A percentile compares a stretch with the other conserved stretches of the same genome.
These are phyloP conservation scores for Esox lucius DNA, from an alignment of 2,797 vertebrate species.

Conservation along the genomic window DNA sequence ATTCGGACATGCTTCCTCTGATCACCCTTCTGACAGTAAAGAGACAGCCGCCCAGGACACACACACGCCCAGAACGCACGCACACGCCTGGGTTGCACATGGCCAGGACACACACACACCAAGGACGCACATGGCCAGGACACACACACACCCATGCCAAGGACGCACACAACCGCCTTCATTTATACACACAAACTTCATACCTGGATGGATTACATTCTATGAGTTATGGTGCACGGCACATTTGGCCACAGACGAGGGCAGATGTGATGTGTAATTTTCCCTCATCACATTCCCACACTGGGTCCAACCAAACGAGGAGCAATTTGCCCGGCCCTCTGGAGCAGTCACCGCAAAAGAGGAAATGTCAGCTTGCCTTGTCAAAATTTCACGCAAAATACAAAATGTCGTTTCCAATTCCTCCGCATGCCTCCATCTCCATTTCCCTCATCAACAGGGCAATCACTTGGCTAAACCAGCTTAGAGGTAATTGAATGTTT, in stretches of 20 bases:
- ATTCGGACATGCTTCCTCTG: constrained; percentile 18
- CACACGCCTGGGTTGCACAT: neutral
- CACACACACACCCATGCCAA: neutral
- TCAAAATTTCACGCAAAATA: constrained; percentile 54
- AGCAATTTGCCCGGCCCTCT: constrained; percentile 57
- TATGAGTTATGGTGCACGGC: constrained; percentile 37
- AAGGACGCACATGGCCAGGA: neutral
- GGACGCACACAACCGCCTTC: neutral
- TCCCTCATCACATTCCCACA: constrained; percentile 62
- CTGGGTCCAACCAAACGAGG: constrained; percentile 45
- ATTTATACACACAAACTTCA: constrained; percentile 18
- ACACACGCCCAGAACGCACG: constrained; percentile 6
- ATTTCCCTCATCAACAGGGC: constrained; percentile 35
- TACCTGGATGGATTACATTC: constrained; percentile 14
- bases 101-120: neutral
- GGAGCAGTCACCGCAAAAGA: constrained; percentile 50
- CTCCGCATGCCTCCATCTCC: constrained; percentile 8
- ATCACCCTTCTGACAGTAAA: constrained; percentile 42
- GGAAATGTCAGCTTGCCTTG: constrained; percentile 61
- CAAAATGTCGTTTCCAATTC: constrained; percentile 21
- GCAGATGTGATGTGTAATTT: constrained; percentile 70
- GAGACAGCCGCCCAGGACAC: constrained; percentile 17
- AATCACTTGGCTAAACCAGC: constrained; percentile 62
- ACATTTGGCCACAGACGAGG: constrained; percentile 55
- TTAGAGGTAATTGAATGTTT: constrained; percentile 60